Evolutionary conservation across 2,113 vertebrate species (phyloP).

Genomic region (Chamaetylas fuelleborni): DNA sequence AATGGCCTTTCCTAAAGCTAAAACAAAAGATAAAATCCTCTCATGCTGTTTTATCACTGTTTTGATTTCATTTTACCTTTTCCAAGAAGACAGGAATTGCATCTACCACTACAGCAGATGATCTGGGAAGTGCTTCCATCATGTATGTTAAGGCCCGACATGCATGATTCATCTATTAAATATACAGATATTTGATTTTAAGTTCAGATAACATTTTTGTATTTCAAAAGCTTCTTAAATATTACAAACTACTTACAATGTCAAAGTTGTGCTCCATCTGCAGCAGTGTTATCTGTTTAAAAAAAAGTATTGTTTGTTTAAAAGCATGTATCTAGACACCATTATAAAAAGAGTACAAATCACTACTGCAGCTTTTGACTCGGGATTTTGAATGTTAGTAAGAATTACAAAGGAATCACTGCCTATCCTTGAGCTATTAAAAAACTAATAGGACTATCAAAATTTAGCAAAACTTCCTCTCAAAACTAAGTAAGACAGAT

Average conservation of each 20-base stretch:
- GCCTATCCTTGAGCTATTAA: background rate
- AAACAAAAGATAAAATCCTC: background rate
- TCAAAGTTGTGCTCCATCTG: slow-evolving; percentile 99
- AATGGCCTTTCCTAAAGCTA: background rate
- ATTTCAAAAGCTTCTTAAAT: background rate
- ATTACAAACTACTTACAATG: slow-evolving; percentile 86
- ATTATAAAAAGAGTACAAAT: background rate
- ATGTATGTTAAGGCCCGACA: slow-evolving; percentile 98
- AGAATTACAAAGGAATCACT: background rate
- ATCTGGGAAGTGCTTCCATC: slow-evolving; percentile 99
- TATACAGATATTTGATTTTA: background rate
- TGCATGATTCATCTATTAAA: slow-evolving; percentile 94
- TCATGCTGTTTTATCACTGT: background rate
- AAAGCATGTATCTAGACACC: background rate
- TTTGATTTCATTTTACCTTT: slow-evolving; percentile 80
- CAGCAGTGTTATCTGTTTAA: slow-evolving; percentile 90
- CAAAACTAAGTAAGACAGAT: background rate
- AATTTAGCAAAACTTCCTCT: background rate
- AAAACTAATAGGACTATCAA: background rate
- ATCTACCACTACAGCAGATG: slow-evolving; percentile 97
- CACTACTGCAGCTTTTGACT: background rate
- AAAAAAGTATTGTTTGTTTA: background rate
- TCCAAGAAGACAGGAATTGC: slow-evolving; percentile 99
- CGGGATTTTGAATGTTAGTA: background rate
- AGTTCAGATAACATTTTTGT: background rate